Percentiles rank a stretch among this genome's conserved stretches.
These are phyloP conservation scores for Chloroceryle inda DNA, from an alignment of 2,797 vertebrate genomes.

Conservation along the genomic window DNA sequence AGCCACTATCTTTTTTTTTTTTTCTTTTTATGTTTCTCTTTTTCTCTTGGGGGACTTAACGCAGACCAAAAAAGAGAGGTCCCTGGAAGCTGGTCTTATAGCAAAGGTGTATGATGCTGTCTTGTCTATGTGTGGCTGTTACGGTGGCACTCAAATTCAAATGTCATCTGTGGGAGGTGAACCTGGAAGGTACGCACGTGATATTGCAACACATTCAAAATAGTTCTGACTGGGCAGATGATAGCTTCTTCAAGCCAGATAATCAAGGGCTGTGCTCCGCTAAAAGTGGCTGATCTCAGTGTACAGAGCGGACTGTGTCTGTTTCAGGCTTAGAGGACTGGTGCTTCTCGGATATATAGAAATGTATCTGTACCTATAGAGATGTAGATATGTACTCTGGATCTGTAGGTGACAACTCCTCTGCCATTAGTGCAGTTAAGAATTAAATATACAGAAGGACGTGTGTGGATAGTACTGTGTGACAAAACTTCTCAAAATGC, in stretches of 20 bases:
- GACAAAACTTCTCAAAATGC: constrained; percentile 14
- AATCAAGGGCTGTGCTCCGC: constrained; percentile 45
- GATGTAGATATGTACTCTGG: background rate
- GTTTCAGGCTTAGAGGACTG: background rate
- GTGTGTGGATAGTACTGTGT: background rate
- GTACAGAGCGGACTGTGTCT: background rate
- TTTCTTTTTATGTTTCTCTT: background rate
- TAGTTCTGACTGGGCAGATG: background rate
- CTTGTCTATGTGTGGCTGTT: background rate
- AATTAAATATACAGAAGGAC: background rate
- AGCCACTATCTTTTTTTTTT: background rate
- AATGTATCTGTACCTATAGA: background rate
- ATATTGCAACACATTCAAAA: background rate
- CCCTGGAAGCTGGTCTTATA: background rate
- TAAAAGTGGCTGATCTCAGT: constrained; percentile 10
- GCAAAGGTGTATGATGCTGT: background rate
- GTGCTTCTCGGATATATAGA: constrained; percentile 4
- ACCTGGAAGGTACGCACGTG: background rate
- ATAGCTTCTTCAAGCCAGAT: background rate
- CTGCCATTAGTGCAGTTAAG: background rate
- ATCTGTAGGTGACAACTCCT: background rate
- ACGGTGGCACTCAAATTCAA: background rate
- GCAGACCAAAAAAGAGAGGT: background rate
- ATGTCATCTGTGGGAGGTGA: background rate
- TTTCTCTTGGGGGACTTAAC: background rate